Evolutionary conservation across 2,888 invertebrate genomes (phyloP).

Genomic region (Carcina quercana): DNA sequence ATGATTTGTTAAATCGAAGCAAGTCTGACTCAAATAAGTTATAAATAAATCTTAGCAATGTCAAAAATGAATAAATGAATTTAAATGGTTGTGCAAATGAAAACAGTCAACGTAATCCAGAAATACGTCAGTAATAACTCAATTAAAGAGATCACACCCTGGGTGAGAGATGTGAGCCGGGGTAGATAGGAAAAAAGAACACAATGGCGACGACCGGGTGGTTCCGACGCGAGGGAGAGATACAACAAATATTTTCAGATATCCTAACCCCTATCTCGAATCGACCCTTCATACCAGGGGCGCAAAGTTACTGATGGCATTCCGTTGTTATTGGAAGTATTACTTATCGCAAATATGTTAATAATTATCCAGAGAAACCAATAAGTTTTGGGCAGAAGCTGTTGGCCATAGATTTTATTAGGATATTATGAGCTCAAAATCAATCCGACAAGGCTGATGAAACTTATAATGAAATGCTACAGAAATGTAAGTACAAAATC

Average conservation of each 20-base stretch:
- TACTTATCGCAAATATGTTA: no score
- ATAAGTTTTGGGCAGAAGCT: no score
- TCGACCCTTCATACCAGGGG: constrained; percentile 47
- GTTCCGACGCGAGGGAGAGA: constrained; percentile 30
- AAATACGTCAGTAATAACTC: constrained; percentile 62
- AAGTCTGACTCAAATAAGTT: no score
- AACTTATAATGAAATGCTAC: no score
- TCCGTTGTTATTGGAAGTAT: constrained; percentile 54
- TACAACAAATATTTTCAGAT: constrained; percentile 43
- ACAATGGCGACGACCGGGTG: constrained; percentile 41
- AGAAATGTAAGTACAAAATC: no score
- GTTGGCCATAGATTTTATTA: no score
- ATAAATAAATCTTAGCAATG: no score
- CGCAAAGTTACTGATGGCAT: constrained; percentile 59
- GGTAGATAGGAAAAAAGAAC: constrained; percentile 46
- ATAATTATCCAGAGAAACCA: no score
- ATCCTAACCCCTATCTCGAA: constrained; percentile 42
- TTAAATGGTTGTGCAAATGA: constrained; percentile 12
- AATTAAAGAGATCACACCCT: constrained; percentile 59
- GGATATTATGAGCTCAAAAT: no score
- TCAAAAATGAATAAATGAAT: constrained; percentile 11
- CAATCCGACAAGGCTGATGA: no score
- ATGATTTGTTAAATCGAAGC: no score
- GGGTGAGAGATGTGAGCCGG: constrained; percentile 35
- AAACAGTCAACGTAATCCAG: constrained; percentile 33